These are phyloP conservation scores for Diarsia rubi DNA, from an alignment of 2,888 invertebrate genomes.

Conservation along the genomic window DNA sequence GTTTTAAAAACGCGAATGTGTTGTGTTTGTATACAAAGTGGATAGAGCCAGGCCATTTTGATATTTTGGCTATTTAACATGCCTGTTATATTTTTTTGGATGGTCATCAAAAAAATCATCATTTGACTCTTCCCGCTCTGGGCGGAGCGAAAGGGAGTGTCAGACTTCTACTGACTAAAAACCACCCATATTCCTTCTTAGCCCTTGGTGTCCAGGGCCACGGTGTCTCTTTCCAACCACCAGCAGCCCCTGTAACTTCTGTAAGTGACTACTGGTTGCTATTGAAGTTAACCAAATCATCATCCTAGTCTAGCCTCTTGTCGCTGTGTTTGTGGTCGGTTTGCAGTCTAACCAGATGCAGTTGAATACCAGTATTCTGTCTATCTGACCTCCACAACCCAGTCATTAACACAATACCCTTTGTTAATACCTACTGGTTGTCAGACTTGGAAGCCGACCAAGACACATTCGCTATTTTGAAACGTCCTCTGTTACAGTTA, in stretches of 20 bases:
- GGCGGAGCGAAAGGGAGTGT: too few relatives aligned
- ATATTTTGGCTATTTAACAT: too few relatives aligned
- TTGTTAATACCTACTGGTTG: not conserved
- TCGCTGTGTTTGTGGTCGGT: not conserved
- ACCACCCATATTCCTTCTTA: too few relatives aligned
- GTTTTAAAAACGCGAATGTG: constrained; percentile 23
- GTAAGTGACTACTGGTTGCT: not conserved
- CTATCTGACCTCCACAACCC: not conserved
- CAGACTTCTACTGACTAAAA: too few relatives aligned
- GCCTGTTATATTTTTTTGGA: too few relatives aligned
- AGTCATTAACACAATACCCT: not conserved
- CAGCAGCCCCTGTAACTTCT: too few relatives aligned
- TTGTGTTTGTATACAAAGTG: constrained; percentile 29
- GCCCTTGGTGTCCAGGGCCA: too few relatives aligned
- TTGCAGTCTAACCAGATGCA: not conserved
- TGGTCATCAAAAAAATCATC: too few relatives aligned
- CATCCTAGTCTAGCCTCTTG: not conserved
- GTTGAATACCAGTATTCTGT: not conserved
- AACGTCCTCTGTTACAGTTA: constrained; percentile 22
- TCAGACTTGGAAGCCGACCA: not conserved
- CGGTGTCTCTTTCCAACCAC: too few relatives aligned
- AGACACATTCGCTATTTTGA: constrained; percentile 17
- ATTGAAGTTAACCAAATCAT: not conserved
- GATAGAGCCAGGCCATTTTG: not conserved
- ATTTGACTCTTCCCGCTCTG: too few relatives aligned